Evolutionary conservation across 2,797 vertebrate genomes (phyloP).

Genomic region (Onychomys arenicola): DNA sequence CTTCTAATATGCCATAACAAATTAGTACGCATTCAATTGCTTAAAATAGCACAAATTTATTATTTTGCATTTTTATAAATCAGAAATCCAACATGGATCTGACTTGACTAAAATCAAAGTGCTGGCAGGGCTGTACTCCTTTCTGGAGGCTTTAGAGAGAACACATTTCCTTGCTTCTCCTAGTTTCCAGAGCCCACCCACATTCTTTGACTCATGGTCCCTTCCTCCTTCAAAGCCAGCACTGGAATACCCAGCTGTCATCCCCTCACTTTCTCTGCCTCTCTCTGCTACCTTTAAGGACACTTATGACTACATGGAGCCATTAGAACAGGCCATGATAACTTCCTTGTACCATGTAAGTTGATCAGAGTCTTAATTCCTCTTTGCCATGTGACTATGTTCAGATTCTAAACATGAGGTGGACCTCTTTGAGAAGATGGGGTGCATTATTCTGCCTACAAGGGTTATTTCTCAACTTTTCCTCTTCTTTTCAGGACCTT

Average conservation of each 20-base stretch:
- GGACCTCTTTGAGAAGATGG: neutral
- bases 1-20: neutral
- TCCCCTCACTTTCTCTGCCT: neutral
- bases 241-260: neutral
- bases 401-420: neutral
- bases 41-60: conserved; percentile 12
- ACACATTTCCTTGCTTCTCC: conserved; percentile 1
- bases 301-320: neutral
- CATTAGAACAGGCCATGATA: neutral
- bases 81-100: neutral
- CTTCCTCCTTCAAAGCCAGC: conserved; percentile 47
- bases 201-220: neutral
- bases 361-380: conserved; percentile 23
- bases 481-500: neutral
- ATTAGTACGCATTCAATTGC: neutral
- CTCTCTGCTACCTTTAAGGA: conserved; percentile 5
- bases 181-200: conserved; percentile 5
- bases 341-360: neutral
- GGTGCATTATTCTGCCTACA: neutral
- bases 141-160: conserved; percentile 13
- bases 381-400: neutral
- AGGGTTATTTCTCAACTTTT: neutral
- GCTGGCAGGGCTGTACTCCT: neutral
- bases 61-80: neutral
- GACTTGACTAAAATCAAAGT: neutral